phyloP scores from a whole-genome alignment of 2,113 vertebrate species.

The Triplophysa dalaica region DNA sequence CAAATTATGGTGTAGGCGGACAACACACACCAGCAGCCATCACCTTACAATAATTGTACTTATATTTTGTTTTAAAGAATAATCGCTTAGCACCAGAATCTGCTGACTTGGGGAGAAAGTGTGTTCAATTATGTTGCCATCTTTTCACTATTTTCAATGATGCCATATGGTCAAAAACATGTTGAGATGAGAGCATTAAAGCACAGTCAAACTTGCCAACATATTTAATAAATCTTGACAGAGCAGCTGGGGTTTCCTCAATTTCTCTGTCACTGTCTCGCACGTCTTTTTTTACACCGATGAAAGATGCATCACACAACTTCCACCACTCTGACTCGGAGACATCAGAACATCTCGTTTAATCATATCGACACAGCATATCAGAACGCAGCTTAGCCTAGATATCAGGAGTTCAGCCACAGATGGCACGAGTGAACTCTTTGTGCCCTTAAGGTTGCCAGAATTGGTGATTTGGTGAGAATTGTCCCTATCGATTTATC shows the following conservation, averaged over 20 bases:
- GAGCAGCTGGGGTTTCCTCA: not conserved
- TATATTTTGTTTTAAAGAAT: too few relatives aligned
- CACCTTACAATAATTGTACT: too few relatives aligned
- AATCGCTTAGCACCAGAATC: not conserved
- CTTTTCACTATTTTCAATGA: too few relatives aligned
- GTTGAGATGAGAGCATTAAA: too few relatives aligned
- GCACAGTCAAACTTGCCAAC: too few relatives aligned
- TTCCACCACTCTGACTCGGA: not conserved
- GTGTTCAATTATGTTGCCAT: too few relatives aligned
- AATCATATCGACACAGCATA: not conserved
- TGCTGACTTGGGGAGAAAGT: too few relatives aligned
- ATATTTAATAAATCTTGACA: not conserved
- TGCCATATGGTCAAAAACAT: too few relatives aligned
- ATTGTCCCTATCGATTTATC: constrained; percentile 24
- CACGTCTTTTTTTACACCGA: constrained; percentile 6
- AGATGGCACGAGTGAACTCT: constrained; percentile 9
- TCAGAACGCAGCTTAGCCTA: not conserved
- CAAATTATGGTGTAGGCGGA: too few relatives aligned
- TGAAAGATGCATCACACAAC: constrained; percentile 3
- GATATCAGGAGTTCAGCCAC: not conserved
- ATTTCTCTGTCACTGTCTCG: not conserved
- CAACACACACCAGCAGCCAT: too few relatives aligned
- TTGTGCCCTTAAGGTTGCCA: not conserved
- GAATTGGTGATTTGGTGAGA: constrained; percentile 5
- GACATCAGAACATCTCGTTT: not conserved